phyloP scores from a whole-genome alignment of 2,113 vertebrate species.

The Oenanthe melanoleuca region DNA sequence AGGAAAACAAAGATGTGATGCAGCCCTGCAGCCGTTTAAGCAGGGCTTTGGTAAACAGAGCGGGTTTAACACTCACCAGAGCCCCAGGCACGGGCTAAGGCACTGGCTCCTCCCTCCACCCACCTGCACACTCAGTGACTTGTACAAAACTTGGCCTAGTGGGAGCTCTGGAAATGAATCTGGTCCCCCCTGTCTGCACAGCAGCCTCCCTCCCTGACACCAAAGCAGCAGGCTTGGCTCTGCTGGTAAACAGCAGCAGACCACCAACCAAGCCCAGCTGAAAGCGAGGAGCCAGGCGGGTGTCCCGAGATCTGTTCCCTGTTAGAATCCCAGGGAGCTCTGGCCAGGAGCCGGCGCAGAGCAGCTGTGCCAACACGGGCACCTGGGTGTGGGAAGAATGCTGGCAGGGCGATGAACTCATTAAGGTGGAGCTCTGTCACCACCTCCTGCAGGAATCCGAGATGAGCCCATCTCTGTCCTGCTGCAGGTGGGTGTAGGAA shows the following conservation, averaged over 20 bases:
- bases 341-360: constrained; percentile 9
- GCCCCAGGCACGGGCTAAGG: constrained; percentile 11
- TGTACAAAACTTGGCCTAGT: constrained; percentile 4
- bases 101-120: constrained; percentile 41
- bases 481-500: constrained; percentile 55
- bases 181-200: background rate
- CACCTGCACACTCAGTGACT: constrained; percentile 19
- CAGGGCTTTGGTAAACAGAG: constrained; percentile 34
- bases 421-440: constrained; percentile 71
- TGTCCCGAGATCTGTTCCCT: background rate
- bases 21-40: constrained; percentile 18
- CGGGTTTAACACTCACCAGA: background rate
- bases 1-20: constrained; percentile 47
- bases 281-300: background rate
- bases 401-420: constrained; percentile 62
- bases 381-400: constrained; percentile 63
- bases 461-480: constrained; percentile 29
- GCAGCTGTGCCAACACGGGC: constrained; percentile 19
- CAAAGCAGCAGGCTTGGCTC: background rate
- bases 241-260: background rate
- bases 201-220: background rate
- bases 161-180: background rate
- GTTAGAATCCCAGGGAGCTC: background rate
- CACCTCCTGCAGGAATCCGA: constrained; percentile 67
- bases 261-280: background rate